Conservation (phyloP, 2,888 invertebrate genomes). For the Papilio protenor region DNA sequence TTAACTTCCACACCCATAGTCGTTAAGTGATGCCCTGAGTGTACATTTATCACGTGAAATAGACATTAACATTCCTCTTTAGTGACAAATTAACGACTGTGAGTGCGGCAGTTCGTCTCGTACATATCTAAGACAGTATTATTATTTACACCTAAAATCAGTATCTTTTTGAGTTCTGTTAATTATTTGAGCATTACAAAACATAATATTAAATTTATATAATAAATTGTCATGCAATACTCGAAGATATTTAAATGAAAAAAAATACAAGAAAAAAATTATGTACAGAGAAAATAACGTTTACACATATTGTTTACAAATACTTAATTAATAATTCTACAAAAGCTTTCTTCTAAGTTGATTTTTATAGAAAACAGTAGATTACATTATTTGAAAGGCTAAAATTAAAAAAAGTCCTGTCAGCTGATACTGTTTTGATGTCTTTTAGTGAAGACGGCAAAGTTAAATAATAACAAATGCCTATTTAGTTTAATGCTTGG, state of each 20-base stretch:
- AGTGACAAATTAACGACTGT: too few species aligned
- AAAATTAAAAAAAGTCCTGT: too few species aligned
- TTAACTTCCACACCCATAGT: background rate
- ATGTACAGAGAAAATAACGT: background rate
- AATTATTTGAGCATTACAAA: constrained; percentile 5
- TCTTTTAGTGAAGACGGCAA: background rate
- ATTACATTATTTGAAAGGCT: too few species aligned
- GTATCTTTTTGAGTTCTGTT: constrained; percentile 20
- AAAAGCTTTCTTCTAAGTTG: background rate
- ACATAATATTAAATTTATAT: background rate
- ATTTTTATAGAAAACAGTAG: background rate
- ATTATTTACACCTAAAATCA: background rate
- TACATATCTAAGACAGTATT: background rate
- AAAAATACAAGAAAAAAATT: background rate
- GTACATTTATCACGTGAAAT: background rate
- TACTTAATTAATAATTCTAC: background rate
- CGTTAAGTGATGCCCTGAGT: too few species aligned
- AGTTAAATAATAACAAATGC: too few species aligned
- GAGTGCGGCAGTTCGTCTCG: background rate
- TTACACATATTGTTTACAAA: background rate
- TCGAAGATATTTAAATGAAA: background rate
- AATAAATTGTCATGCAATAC: constrained; percentile 1
- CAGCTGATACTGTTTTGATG: background rate
- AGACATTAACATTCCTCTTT: background rate
- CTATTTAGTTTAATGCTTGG: too few species aligned